Percentiles rank a stretch among this genome's conserved stretches.
Conservation (phyloP, 1,140 invertebrate genomes). For the Stegodyphus dumicola region DNA sequence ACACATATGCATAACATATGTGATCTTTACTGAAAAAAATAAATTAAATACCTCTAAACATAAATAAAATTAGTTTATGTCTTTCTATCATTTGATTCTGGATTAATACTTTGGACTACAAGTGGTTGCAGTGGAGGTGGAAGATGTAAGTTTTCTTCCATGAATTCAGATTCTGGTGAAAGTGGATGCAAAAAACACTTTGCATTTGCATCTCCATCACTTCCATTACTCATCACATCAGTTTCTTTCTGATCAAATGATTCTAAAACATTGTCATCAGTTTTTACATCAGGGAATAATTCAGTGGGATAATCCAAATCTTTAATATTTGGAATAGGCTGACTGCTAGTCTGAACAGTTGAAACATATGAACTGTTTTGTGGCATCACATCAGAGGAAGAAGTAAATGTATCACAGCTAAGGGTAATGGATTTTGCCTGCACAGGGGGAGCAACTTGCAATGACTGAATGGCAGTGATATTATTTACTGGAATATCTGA, state of each 20-base stretch:
- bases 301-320: constrained; percentile 47
- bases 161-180: constrained; percentile 38
- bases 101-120: constrained; percentile 44
- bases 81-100: neutral
- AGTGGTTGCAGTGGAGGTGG: constrained; percentile 62
- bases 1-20: too few species aligned
- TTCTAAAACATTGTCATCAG: neutral
- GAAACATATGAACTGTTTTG: too few species aligned
- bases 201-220: neutral
- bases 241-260: neutral
- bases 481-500: neutral
- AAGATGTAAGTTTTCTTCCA: constrained; percentile 53
- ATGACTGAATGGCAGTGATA: neutral
- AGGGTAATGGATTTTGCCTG: neutral
- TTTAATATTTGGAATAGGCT: constrained; percentile 32
- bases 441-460: neutral
- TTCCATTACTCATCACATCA: neutral
- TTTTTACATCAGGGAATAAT: constrained; percentile 21
- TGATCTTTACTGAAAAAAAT: too few species aligned
- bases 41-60: too few species aligned
- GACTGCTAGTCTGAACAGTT: neutral
- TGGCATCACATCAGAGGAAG: neutral
- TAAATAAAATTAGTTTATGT: too few species aligned
- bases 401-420: neutral
- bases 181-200: constrained; percentile 43